Conservation (phyloP, 2,113 vertebrate genomes). For the Macrotis lagotis region DNA sequence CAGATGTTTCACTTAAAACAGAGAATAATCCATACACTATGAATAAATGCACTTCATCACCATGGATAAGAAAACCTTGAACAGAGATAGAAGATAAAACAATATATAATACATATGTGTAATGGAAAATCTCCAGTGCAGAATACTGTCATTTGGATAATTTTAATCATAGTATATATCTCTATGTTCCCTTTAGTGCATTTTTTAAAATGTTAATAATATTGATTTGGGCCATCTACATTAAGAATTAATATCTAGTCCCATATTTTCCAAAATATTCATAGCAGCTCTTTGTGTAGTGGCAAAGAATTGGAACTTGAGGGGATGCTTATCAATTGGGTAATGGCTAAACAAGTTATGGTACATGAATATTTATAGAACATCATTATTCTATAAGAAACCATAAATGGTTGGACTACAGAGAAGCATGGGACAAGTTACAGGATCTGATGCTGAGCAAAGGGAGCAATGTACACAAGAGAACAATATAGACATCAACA, state of each 20-base stretch:
- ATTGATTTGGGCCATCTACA: slow-evolving; percentile 37
- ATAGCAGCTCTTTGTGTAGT: too few relatives aligned
- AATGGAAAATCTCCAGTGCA: neutral
- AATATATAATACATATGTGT: neutral
- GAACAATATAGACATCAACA: too few relatives aligned
- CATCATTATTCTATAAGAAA: too few relatives aligned
- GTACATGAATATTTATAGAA: too few relatives aligned
- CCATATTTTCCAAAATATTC: too few relatives aligned
- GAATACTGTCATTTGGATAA: slow-evolving; percentile 30
- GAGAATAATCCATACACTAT: slow-evolving; percentile 34
- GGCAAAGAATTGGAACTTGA: too few relatives aligned
- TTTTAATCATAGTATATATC: neutral
- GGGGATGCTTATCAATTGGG: too few relatives aligned
- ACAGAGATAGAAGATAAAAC: neutral
- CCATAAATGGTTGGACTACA: too few relatives aligned
- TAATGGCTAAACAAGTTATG: too few relatives aligned
- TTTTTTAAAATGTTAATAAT: neutral
- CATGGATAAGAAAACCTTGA: slow-evolving; percentile 40
- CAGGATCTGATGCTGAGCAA: too few relatives aligned
- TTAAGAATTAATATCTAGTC: neutral
- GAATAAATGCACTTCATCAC: slow-evolving; percentile 30
- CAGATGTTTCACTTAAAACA: slow-evolving; percentile 66
- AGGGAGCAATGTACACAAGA: too few relatives aligned
- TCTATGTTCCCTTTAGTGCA: neutral
- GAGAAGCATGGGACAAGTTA: too few relatives aligned